Conservation (phyloP, 2,797 vertebrate genomes). For the Poeciliopsis turneri region DNA sequence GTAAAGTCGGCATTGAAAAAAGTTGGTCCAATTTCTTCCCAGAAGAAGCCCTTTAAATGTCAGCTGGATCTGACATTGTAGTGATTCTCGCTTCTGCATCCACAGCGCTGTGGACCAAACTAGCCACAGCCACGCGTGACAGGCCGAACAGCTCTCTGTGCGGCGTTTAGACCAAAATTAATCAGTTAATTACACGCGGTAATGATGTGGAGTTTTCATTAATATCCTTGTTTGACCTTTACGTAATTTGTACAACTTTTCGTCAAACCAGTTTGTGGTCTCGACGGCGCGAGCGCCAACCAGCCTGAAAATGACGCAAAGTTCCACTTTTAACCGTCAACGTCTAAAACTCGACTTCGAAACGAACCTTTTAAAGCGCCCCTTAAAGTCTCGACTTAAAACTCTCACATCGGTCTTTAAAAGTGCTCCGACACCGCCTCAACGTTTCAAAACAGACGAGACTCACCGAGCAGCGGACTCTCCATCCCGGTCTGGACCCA, state of each 20-base stretch:
- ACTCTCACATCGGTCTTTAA: constrained; percentile 4
- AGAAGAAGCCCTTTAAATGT: background rate
- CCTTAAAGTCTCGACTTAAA: background rate
- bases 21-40: background rate
- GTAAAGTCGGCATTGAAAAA: too few species aligned
- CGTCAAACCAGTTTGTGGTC: constrained; percentile 37
- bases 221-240: constrained; percentile 3
- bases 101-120: background rate
- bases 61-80: background rate
- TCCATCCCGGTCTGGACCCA: constrained; percentile 32
- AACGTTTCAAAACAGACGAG: constrained; percentile 4
- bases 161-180: background rate
- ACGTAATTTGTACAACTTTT: background rate
- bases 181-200: background rate
- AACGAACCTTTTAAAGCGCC: background rate
- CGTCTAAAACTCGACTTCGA: background rate
- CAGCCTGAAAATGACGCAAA: constrained; percentile 11
- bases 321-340: background rate
- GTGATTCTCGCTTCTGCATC: background rate
- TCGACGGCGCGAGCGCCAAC: constrained; percentile 22
- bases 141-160: background rate
- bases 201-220: background rate
- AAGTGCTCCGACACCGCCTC: constrained; percentile 18
- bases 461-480: constrained; percentile 49
- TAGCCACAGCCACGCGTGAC: constrained; percentile 30